Evolutionary conservation across 2,113 vertebrate genomes (phyloP).

Genomic region (Chloroceryle aenea): DNA sequence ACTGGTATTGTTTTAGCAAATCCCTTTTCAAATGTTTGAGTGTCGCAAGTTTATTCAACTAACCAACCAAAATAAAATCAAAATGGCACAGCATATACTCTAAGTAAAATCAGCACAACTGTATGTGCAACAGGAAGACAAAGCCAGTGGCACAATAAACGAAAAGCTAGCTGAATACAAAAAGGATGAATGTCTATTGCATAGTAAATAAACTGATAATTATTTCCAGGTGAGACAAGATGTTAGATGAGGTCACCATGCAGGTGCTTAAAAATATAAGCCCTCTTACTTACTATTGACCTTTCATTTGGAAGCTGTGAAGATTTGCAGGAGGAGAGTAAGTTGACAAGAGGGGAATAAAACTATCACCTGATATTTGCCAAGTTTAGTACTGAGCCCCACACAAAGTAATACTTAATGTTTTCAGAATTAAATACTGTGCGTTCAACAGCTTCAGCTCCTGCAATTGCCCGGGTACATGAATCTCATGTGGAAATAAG

Average conservation of each 20-base stretch:
- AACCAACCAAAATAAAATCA: slow-evolving; percentile 76
- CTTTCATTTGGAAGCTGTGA: slow-evolving; percentile 73
- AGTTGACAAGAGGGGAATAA: slow-evolving; percentile 70
- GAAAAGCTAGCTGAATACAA: slow-evolving; percentile 77
- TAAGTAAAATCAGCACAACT: slow-evolving; percentile 71
- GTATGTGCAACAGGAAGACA: slow-evolving; percentile 83
- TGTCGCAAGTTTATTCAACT: slow-evolving; percentile 84
- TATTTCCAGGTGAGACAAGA: slow-evolving; percentile 75
- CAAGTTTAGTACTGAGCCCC: slow-evolving; percentile 74
- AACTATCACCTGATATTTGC: slow-evolving; percentile 77
- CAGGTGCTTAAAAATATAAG: slow-evolving; percentile 72
- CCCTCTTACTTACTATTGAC: slow-evolving; percentile 76
- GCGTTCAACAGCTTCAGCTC: slow-evolving; percentile 52
- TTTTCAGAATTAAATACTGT: slow-evolving; percentile 46
- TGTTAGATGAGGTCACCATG: slow-evolving; percentile 71
- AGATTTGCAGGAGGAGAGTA: slow-evolving; percentile 60
- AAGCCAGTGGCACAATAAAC: slow-evolving; percentile 78
- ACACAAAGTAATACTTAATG: background rate
- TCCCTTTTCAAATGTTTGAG: slow-evolving; percentile 81
- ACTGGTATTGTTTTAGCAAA: slow-evolving; percentile 79
- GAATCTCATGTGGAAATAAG: background rate
- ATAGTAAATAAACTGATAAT: slow-evolving; percentile 89
- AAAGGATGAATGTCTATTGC: slow-evolving; percentile 85
- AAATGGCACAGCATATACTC: slow-evolving; percentile 82
- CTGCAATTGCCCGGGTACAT: background rate